Evolutionary conservation across 2,797 vertebrate genomes (phyloP).

Genomic region (Buceros bicornis): DNA sequence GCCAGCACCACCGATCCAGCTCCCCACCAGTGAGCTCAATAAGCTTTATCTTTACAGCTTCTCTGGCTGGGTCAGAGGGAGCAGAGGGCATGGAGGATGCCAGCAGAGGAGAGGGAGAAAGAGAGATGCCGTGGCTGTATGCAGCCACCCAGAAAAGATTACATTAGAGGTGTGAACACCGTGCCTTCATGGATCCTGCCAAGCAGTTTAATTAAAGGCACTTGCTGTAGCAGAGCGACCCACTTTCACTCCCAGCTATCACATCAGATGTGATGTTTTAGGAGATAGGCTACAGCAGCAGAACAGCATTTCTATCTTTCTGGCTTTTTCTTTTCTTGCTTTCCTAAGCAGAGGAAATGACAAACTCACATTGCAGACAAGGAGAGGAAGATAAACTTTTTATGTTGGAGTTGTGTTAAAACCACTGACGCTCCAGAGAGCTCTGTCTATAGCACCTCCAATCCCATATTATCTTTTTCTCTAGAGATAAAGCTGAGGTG

Average conservation of each 20-base stretch:
- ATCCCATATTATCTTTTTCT: neutral
- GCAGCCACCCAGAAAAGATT: neutral
- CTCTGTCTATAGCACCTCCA: neutral
- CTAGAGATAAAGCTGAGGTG: neutral
- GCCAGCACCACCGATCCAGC: neutral
- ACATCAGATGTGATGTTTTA: slow-evolving; percentile 53
- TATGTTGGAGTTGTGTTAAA: neutral
- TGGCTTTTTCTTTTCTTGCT: neutral
- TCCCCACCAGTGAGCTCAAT: neutral
- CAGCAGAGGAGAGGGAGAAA: neutral
- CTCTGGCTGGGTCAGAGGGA: neutral
- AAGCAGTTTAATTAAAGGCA: slow-evolving; percentile 50
- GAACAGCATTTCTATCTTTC: neutral
- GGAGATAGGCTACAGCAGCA: slow-evolving; percentile 12
- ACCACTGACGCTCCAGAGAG: neutral
- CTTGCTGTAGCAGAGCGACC: slow-evolving; percentile 27
- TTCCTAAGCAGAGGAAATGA: neutral
- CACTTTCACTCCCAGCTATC: slow-evolving; percentile 45
- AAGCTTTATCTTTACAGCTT: rapidly evolving
- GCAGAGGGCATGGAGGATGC: neutral
- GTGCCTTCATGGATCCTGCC: neutral
- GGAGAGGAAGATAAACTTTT: neutral
- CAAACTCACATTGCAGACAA: neutral
- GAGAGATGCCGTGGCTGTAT: neutral
- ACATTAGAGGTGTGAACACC: slow-evolving; percentile 17